These are phyloP conservation scores for Poeciliopsis turneri DNA, from an alignment of 2,797 vertebrate genomes.

Conservation along the genomic window DNA sequence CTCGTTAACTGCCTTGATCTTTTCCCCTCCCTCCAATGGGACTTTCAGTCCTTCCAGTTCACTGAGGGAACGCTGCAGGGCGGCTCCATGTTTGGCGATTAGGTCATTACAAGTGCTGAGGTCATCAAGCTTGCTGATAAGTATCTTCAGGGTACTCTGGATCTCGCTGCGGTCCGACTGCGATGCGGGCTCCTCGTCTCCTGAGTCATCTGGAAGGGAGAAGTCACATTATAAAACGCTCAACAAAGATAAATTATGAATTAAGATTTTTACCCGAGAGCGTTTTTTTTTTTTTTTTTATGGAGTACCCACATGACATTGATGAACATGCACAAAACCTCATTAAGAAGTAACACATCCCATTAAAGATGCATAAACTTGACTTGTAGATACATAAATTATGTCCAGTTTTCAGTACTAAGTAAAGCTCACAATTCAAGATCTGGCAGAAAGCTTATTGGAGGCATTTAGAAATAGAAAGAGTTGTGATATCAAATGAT, in stretches of 20 bases:
- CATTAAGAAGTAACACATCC: not conserved
- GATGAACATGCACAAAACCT: not conserved
- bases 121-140: slow-evolving; percentile 93
- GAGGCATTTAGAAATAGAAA: not conserved
- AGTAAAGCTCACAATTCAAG: not conserved
- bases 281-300: not conserved
- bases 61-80: slow-evolving; percentile 94
- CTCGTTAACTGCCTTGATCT: slow-evolving; percentile 94
- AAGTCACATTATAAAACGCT: slow-evolving; percentile 15
- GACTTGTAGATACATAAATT: slow-evolving; percentile 5
- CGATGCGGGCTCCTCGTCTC: slow-evolving; percentile 90
- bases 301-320: not conserved
- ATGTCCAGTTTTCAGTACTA: not conserved
- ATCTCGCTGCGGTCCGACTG: slow-evolving; percentile 93
- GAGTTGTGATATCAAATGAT: not conserved
- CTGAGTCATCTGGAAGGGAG: slow-evolving; percentile 90
- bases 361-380: slow-evolving; percentile 4
- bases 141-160: slow-evolving; percentile 88
- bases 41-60: slow-evolving; percentile 92
- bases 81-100: slow-evolving; percentile 95
- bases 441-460: not conserved
- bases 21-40: slow-evolving; percentile 89
- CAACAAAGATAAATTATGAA: not conserved
- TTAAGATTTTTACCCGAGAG: not conserved
- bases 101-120: slow-evolving; percentile 96